Base-by-base conservation (phyloP, 1,140 invertebrate species). In the Drosophila nikananu region DNA sequence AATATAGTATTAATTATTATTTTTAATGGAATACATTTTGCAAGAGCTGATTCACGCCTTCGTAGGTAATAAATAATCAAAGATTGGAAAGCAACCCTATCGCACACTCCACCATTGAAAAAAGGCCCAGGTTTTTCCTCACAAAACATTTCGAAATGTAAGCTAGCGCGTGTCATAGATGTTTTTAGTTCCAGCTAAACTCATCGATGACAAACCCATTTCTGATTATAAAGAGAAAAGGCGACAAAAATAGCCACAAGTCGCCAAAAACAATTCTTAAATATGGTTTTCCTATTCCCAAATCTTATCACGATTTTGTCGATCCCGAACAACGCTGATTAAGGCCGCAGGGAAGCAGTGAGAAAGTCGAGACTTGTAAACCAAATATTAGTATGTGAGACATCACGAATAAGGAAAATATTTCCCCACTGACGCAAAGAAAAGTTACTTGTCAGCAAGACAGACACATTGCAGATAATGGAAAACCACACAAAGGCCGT, bases 261-360 rank as follows among this genome's bases (percentile, higher is more conserved):
- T 23, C 10, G 7, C 35, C 19, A n/a, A 23, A 27, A 52, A 21
- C 9, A 6, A 6, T 41, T 30, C 17, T 27, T 25, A 42, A 37
- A 52, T 37, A 73, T 27, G 60, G 46, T 60, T 60, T 32, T 27
- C 2, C 17, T 21, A 51, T 42, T 21, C 8, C 21, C 13, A 42
- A 66, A 73, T 73, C 70, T 73, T 52, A 73, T 73, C 70, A 35
- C 44, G 4, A 27, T 25, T n/a, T 13, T 12, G 13, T 27, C 48
- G 27, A 51, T 27, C 57, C 10, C 42, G 70, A 72, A 61, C 61
- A 27, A 27, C 8, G 13, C 67, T 30, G 70, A 73, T 73, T 73
- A 61, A 23, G 35, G 21, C 15, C 32, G 32, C n/a, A 23, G 30
- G 25, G 15, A 23, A 61, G 44, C 15, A 23, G 23, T 32, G 39